Conservation (phyloP, 2,797 vertebrate species). For the Okamejei kenojei region DNA sequence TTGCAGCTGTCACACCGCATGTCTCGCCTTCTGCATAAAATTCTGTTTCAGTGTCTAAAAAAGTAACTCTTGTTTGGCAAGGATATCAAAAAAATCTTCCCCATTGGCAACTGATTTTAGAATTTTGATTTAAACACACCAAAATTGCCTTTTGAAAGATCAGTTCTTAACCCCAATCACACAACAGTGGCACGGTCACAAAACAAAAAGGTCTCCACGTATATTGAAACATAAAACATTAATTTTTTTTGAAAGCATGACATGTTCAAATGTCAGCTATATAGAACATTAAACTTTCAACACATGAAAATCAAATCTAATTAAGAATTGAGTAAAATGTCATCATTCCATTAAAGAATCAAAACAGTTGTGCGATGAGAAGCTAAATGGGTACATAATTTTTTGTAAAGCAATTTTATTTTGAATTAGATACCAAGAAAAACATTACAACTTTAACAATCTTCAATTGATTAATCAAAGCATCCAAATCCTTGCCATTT, state of each 20-base stretch:
- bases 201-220: background rate
- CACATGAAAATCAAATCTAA: constrained; percentile 8
- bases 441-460: background rate
- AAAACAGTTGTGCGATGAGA: background rate
- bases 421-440: background rate
- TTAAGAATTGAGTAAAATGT: constrained; percentile 4
- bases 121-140: background rate
- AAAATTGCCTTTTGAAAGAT: background rate
- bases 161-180: background rate
- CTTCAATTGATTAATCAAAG: too few species aligned
- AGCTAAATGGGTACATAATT: background rate
- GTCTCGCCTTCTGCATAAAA: background rate
- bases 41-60: background rate
- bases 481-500: background rate
- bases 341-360: background rate
- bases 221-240: background rate
- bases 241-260: background rate
- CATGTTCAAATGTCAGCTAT: background rate
- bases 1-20: background rate
- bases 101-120: background rate
- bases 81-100: constrained; percentile 7
- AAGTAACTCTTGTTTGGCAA: constrained; percentile 1
- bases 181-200: background rate
- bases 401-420: background rate
- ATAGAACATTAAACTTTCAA: background rate